Percentiles rank a stretch among this genome's conserved stretches.
phyloP scores from a whole-genome alignment of 2,113 vertebrate species.

The Eolophus roseicapilla region DNA sequence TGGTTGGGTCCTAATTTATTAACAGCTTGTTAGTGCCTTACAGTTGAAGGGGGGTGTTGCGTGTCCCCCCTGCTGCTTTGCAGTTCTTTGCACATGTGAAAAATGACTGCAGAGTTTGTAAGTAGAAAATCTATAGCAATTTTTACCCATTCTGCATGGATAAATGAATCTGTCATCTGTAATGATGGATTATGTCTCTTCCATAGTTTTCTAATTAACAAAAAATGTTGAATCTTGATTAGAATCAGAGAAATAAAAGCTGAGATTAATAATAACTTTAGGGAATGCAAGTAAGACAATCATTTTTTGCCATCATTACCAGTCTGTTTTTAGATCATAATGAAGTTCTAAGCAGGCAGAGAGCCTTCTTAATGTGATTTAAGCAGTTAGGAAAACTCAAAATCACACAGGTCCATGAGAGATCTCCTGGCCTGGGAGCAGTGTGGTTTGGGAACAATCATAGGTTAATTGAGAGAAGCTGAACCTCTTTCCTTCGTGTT shows the following conservation, averaged over 20 bases:
- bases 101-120: neutral
- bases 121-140: neutral
- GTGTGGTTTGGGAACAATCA: neutral
- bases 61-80: neutral
- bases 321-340: neutral
- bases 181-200: neutral
- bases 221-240: neutral
- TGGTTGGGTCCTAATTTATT: neutral
- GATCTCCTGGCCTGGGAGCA: neutral
- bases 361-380: neutral
- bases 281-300: neutral
- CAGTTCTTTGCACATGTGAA: neutral
- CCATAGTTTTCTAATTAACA: neutral
- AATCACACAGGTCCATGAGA: neutral
- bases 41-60: neutral
- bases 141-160: neutral
- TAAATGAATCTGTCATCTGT: neutral
- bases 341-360: neutral
- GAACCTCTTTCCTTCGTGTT: neutral
- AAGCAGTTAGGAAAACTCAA: neutral
- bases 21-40: neutral
- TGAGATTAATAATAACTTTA: neutral
- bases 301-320: neutral
- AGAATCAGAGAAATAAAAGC: neutral
- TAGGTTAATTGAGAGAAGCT: neutral